phyloP scores from a whole-genome alignment of 1,140 invertebrate genomes.

The Harlomillsia oculata region DNA sequence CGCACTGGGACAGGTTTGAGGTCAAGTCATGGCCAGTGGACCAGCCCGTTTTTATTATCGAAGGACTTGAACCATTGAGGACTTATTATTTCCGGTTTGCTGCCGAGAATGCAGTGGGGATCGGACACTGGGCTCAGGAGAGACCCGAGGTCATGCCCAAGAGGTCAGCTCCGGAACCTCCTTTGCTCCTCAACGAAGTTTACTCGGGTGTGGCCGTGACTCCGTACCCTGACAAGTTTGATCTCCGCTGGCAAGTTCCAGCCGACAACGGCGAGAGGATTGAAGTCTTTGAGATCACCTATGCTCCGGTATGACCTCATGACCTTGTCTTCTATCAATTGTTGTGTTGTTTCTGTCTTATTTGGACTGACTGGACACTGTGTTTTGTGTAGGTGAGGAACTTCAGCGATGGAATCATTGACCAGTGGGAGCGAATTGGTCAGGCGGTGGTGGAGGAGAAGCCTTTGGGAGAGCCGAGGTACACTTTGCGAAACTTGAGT shows the following conservation, averaged over 20 bases:
- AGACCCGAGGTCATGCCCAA: constrained; percentile 48
- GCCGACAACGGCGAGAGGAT: constrained; percentile 81
- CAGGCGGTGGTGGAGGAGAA: constrained; percentile 13
- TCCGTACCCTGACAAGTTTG: constrained; percentile 53
- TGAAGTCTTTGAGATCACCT: constrained; percentile 66
- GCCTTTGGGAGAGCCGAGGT: constrained; percentile 42
- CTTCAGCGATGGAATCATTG: neutral
- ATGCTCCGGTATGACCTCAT: constrained; percentile 70
- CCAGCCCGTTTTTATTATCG: constrained; percentile 56
- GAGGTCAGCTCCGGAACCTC: constrained; percentile 45
- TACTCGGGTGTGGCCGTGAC: constrained; percentile 40
- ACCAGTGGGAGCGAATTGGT: constrained; percentile 7
- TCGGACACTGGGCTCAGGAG: constrained; percentile 57
- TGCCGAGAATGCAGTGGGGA: constrained; percentile 70
- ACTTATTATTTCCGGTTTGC: constrained; percentile 74
- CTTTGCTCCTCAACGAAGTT: constrained; percentile 42
- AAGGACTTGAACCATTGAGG: constrained; percentile 64
- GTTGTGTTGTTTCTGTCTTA: neutral
- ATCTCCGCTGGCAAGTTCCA: constrained; percentile 69
- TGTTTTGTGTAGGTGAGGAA: constrained; percentile 10
- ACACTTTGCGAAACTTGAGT: constrained; percentile 54
- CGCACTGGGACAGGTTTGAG: constrained; percentile 54
- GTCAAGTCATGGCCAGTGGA: constrained; percentile 64
- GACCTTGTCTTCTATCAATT: neutral
- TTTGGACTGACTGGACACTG: neutral